Base-by-base conservation (phyloP, 92 coral and sea anemone species). In the Chrysogorgia sp. region DNA sequence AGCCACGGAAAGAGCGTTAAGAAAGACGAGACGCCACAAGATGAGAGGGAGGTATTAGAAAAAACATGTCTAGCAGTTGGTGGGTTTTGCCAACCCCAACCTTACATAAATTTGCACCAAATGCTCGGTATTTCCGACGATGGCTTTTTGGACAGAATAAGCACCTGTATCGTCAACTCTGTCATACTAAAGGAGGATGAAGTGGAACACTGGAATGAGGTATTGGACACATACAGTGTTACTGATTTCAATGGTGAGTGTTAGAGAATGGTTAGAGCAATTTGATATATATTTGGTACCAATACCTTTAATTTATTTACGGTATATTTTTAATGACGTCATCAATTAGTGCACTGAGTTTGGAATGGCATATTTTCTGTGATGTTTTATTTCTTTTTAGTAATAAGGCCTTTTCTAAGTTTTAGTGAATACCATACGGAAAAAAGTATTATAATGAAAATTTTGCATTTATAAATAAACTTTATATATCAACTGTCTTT, bases 101-200 rank as follows among this genome's bases (percentile, higher is more conserved):
- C 76, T 0, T 70, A 70, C 23, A 45, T 70, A 1, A 47, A 70
- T 34, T n/a, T 49, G 34, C 77, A 71, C 23, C 77, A 71, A 22
- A 26, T 49, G 37, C 77, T 71, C 20, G 77, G 77, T 10, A 0
- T 20, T 26, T 47, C 61, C 23, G 77, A 71, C 31, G 77, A 71
- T 49, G 77, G 77, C 0, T 71, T 71, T 34, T 32, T 71, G 40
- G 77, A 71, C 25, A 14, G 77, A 15, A 71, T 71, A 9, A 71
- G 77, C 34, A 71, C 48, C 3, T 71, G 77, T 47, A 49, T 71
- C 7, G 62, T 71, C 0, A 47, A 71, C 14, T 71, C 77, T 8
- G 28, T 47, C 2, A 71, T 71, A 0, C 62, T 71, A 3, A 71
- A 13, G 20, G 77, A 71, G n/a, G 26, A 0, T 6, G 77, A 67